Evolutionary conservation across 2,888 invertebrate genomes (phyloP), one percentile per base, ranked within the genome.

Genomic region (Torymus aiolomorphi): DNA sequence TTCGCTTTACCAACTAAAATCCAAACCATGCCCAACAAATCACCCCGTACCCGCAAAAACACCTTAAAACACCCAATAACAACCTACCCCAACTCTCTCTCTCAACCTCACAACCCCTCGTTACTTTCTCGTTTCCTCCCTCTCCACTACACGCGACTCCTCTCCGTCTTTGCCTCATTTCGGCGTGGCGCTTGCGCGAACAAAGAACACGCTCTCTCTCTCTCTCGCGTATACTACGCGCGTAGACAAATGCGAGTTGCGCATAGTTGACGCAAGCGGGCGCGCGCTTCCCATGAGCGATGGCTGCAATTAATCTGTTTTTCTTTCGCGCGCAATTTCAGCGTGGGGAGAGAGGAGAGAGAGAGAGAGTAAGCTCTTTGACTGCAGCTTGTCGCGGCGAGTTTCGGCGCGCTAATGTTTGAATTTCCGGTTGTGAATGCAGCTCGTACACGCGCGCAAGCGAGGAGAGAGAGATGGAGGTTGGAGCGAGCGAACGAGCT

Each of bases 181-280:
- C 59, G 14, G 12, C 12, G 56, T 18, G 2, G 16, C 57, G 59
- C n/a, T 31, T 8, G 14, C 16, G 69, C 56, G 57, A 67, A 67
- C 54, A 67, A 67, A 54, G 67, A 42, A 24, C 51, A 16, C 24
- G 57, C 62, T 16, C 49, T 49, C 62, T 63, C 63, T 18, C 52
- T 69, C 52, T 65, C 16, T n/a, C 20, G 42, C 24, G 69, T 63
- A 65, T 57, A 57, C 20, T 18, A 13, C 56, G 75, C 51, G 59
- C n/a, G 24, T 59, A 74, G 80, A 82, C 79, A 80, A 81, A 82
- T 81, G 81, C 78, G 82, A 82, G 80, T 83, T 82, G 72, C 57
- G 81, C 81, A 83, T 83, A 82, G 83, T 83, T 83, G 78, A 81
- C 78, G 72, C 56, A 51, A 16, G 49, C 31, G 49, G 31, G 56